phyloP scores from a whole-genome alignment of 1,140 invertebrate species.

The Eupristina koningsbergeri region DNA sequence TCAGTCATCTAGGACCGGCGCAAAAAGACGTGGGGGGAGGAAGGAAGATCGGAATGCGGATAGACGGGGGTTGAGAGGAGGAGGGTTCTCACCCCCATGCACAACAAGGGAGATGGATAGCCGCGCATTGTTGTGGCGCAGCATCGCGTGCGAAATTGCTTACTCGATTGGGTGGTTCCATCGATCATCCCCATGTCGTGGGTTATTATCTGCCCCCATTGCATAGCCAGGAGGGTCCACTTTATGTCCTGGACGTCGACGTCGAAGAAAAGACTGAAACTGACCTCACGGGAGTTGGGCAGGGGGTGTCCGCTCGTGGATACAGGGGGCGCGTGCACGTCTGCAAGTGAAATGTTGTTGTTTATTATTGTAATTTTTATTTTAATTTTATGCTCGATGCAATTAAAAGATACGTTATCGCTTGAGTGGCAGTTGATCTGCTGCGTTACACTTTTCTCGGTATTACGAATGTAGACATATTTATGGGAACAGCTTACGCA shows the following conservation, averaged over 20 bases:
- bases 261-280: conserved; percentile 80
- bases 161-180: conserved; percentile 81
- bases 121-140: too few relatives aligned
- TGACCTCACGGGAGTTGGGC: conserved; percentile 81
- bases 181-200: conserved; percentile 88
- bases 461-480: not conserved
- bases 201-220: conserved; percentile 90
- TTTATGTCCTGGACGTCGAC: conserved; percentile 77
- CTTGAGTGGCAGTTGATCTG: not conserved
- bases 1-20: not conserved
- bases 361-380: not conserved
- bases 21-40: not conserved
- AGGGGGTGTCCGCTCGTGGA: conserved; percentile 78
- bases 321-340: conserved; percentile 77
- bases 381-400: not conserved
- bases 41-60: not conserved
- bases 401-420: conserved; percentile 4
- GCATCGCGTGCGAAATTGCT: conserved; percentile 63
- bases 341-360: conserved; percentile 63
- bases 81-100: too few relatives aligned
- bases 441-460: not conserved
- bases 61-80: not conserved
- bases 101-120: not conserved
- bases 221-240: conserved; percentile 86
- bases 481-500: not conserved